phyloP scores from a whole-genome alignment of 2,888 invertebrate species.

The Dryocosmus kuriphilus region DNA sequence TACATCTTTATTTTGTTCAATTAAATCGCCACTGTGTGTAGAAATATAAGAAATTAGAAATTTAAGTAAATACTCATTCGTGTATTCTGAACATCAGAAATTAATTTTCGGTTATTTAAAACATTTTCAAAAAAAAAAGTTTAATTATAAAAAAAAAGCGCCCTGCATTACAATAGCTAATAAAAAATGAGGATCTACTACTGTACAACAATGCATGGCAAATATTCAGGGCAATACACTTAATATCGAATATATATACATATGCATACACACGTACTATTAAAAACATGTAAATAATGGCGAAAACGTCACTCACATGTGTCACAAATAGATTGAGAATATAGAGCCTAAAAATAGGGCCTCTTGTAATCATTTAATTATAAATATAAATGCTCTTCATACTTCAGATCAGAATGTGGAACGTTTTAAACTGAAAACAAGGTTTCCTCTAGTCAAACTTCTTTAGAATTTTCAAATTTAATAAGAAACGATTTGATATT shows the following conservation, averaged over 20 bases:
- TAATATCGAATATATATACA: constrained; percentile 32
- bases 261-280: constrained; percentile 16
- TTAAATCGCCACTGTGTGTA: background rate
- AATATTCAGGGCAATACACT: constrained; percentile 25
- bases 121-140: background rate
- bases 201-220: constrained; percentile 33
- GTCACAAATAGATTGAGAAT: constrained; percentile 14
- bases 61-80: background rate
- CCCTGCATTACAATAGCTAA: constrained; percentile 16
- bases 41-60: background rate
- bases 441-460: background rate
- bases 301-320: background rate
- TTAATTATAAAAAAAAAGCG: background rate
- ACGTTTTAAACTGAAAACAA: background rate
- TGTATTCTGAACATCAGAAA: background rate
- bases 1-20: background rate
- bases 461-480: background rate
- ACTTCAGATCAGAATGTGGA: background rate
- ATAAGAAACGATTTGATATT: background rate
- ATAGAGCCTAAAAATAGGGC: constrained; percentile 24
- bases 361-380: background rate
- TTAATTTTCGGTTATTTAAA: background rate
- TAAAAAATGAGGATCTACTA: constrained; percentile 27
- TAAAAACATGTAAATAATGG: constrained; percentile 31
- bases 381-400: background rate